These are phyloP conservation scores for Oxystoma pomonae DNA, from an alignment of 2,888 invertebrate species.

Conservation along the genomic window DNA sequence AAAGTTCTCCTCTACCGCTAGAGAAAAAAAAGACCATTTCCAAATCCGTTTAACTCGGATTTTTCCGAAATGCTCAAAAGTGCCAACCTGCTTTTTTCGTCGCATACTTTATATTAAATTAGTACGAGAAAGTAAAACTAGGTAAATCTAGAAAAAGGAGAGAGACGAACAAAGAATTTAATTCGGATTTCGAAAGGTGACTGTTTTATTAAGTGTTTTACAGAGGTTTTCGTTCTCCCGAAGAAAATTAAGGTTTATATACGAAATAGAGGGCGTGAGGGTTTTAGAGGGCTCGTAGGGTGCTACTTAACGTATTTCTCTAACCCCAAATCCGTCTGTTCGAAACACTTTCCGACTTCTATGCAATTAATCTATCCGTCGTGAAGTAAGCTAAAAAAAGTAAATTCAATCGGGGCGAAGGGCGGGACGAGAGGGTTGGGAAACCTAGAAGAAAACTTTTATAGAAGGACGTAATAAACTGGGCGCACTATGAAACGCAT, in stretches of 20 bases:
- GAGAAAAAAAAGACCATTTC: no score
- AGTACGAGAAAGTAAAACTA: no score
- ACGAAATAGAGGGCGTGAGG: neutral
- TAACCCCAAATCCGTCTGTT: slow-evolving; percentile 19
- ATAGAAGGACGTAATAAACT: no score
- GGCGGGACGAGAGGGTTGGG: slow-evolving; percentile 6
- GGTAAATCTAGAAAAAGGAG: no score
- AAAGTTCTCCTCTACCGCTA: no score
- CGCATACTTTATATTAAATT: no score
- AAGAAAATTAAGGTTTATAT: neutral
- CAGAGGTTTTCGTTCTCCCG: neutral
- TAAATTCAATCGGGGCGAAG: slow-evolving; percentile 23
- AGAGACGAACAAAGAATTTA: neutral
- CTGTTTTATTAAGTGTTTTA: neutral
- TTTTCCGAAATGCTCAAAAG: no score
- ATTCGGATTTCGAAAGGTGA: neutral
- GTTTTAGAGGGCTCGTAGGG: neutral
- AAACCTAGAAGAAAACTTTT: slow-evolving; percentile 2
- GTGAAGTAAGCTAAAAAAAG: slow-evolving; percentile 12
- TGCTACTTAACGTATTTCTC: slow-evolving; percentile 7
- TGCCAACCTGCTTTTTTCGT: no score
- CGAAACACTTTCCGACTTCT: slow-evolving; percentile 7
- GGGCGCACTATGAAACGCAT: no score
- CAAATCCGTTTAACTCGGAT: no score
- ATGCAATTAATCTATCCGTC: slow-evolving; percentile 2